Percentiles rank a stretch among this genome's conserved stretches.
These are phyloP conservation scores for Aricia agestis DNA, from an alignment of 1,140 invertebrate genomes.

Conservation along the genomic window DNA sequence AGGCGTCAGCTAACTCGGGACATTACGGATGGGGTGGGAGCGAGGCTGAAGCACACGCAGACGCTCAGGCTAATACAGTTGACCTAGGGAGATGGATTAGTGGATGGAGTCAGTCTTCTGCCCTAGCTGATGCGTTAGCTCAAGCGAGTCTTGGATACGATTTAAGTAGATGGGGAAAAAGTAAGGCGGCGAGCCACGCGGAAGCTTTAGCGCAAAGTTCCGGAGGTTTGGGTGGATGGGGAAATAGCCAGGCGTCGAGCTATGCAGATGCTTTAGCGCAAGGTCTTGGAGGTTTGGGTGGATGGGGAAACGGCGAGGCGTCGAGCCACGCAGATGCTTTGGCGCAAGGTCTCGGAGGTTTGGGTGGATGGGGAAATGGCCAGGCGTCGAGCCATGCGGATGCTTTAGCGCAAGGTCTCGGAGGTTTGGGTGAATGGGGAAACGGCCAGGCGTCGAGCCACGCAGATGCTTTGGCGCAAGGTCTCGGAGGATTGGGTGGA, in stretches of 20 bases:
- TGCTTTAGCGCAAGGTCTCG: constrained; percentile 11
- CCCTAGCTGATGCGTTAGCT: constrained; percentile 21
- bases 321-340: constrained; percentile 24
- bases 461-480: constrained; percentile 19
- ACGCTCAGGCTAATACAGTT: constrained; percentile 9
- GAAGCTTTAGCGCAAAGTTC: constrained; percentile 13
- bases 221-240: constrained; percentile 10
- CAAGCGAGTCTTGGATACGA: constrained; percentile 13
- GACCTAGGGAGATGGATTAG: neutral
- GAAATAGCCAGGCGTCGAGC: constrained; percentile 14
- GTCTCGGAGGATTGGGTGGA: constrained; percentile 17
- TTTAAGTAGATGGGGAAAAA: constrained; percentile 6
- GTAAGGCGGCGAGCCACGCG: constrained; percentile 21
- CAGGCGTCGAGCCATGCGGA: constrained; percentile 23
- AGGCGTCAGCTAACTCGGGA: constrained; percentile 19
- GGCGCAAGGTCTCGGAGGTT: constrained; percentile 10
- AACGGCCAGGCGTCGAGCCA: constrained; percentile 18
- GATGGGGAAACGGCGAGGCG: neutral
- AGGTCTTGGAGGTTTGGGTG: constrained; percentile 7
- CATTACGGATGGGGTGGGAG: neutral
- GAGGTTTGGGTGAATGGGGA: constrained; percentile 14
- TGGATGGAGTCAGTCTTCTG: constrained; percentile 21
- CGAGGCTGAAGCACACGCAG: constrained; percentile 5
- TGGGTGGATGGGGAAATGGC: constrained; percentile 4
- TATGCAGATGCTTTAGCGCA: constrained; percentile 21